Conservation (phyloP, 1,140 invertebrate species). For the Euschistus heros region DNA sequence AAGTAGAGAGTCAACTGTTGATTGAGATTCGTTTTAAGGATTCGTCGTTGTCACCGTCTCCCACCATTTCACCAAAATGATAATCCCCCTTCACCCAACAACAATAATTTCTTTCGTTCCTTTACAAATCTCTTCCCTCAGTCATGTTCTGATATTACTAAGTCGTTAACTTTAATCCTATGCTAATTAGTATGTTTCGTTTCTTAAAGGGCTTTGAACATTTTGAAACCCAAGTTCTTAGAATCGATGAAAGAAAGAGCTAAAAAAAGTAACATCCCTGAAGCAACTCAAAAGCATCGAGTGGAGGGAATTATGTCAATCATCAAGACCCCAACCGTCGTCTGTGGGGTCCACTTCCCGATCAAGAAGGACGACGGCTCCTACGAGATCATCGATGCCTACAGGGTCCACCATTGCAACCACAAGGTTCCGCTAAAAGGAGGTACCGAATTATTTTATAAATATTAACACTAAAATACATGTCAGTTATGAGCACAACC, state of each 20-base stretch:
- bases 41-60: neutral
- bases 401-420: slow-evolving; percentile 71
- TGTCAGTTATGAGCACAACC: neutral
- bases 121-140: neutral
- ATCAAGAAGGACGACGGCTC: slow-evolving; percentile 61
- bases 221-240: neutral
- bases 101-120: neutral
- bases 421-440: slow-evolving; percentile 74
- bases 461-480: neutral
- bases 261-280: neutral
- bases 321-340: neutral
- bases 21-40: too few relatives aligned
- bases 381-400: slow-evolving; percentile 70
- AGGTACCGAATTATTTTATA: slow-evolving; percentile 37
- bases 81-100: neutral
- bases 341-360: slow-evolving; percentile 56
- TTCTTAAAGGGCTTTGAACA: neutral
- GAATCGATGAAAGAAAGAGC: neutral
- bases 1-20: too few relatives aligned
- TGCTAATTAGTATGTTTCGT: neutral
- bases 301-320: neutral
- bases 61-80: neutral
- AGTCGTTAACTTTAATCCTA: neutral
- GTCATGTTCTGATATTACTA: neutral
- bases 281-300: neutral